These are phyloP conservation scores for Araneus ventricosus DNA, from an alignment of 1,140 invertebrate species.

Conservation along the genomic window DNA sequence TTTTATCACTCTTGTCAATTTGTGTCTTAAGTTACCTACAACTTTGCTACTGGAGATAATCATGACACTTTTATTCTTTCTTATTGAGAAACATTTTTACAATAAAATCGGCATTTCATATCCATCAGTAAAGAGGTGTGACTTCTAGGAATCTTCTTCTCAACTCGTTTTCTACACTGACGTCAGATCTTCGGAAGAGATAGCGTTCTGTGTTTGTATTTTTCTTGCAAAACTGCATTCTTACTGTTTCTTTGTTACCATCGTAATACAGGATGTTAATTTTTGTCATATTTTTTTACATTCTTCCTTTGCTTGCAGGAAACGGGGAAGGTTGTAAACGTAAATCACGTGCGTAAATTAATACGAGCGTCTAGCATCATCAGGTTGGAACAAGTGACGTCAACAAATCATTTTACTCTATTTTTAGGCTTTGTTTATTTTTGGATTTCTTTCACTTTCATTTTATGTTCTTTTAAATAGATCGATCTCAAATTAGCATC, in stretches of 20 bases:
- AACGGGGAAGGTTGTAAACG: background rate
- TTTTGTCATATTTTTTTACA: conserved; percentile 17
- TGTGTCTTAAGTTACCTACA: too few species aligned
- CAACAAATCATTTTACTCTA: background rate
- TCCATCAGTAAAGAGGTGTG: background rate
- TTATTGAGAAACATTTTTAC: background rate
- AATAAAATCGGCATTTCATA: background rate
- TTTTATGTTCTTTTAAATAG: too few species aligned
- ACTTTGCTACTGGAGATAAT: too few species aligned
- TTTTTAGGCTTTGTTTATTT: too few species aligned
- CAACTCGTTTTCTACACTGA: background rate
- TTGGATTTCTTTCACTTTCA: too few species aligned
- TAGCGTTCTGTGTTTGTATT: background rate
- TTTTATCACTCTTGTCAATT: too few species aligned
- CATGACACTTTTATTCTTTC: too few species aligned
- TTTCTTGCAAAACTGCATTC: conserved; percentile 9
- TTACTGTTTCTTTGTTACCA: background rate
- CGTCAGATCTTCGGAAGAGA: background rate
- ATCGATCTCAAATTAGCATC: too few species aligned
- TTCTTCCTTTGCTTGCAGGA: background rate
- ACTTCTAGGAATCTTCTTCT: background rate
- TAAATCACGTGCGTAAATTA: background rate
- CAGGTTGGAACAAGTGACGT: background rate
- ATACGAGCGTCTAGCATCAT: background rate
- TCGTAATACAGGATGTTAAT: background rate